These are phyloP conservation scores for Exephanes ischioxanthus DNA, from an alignment of 2,888 invertebrate species.

Conservation along the genomic window DNA sequence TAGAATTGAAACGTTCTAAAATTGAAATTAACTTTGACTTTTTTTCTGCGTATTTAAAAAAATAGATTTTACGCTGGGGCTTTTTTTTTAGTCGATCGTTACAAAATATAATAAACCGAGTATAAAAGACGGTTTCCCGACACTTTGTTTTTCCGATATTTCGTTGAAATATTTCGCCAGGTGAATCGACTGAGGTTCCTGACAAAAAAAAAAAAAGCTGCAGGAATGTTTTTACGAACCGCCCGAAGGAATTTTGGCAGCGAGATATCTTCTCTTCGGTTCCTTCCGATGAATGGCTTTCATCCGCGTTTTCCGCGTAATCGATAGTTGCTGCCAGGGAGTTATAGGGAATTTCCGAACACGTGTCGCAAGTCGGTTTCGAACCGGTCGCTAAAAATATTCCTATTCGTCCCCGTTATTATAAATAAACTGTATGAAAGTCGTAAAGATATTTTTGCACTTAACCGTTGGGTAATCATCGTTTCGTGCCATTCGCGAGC, in stretches of 20 bases:
- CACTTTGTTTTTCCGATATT: neutral
- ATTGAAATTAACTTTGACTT: neutral
- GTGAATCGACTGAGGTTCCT: neutral
- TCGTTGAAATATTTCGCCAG: neutral
- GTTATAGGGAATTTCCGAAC: slow-evolving; percentile 34
- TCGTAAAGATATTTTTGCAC: slow-evolving; percentile 74
- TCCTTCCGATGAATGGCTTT: slow-evolving; percentile 35
- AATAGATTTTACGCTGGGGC: neutral
- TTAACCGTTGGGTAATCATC: slow-evolving; percentile 73
- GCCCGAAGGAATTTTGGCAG: slow-evolving; percentile 31
- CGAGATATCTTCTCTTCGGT: neutral
- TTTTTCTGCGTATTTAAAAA: neutral
- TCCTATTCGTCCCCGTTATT: slow-evolving; percentile 76
- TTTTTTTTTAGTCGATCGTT: neutral
- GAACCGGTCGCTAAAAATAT: slow-evolving; percentile 71
- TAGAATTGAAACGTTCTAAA: too few species aligned
- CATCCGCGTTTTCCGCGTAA: slow-evolving; percentile 20
- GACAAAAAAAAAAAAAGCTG: neutral
- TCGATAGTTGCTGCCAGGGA: slow-evolving; percentile 46
- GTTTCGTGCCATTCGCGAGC: slow-evolving; percentile 51
- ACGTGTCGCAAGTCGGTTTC: slow-evolving; percentile 56
- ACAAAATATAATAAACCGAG: neutral
- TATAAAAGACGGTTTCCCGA: too few species aligned
- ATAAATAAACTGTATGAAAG: slow-evolving; percentile 77
- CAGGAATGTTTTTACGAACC: neutral